phyloP scores from a whole-genome alignment of 2,113 vertebrate genomes.

The Cyprinodon tularosa region DNA sequence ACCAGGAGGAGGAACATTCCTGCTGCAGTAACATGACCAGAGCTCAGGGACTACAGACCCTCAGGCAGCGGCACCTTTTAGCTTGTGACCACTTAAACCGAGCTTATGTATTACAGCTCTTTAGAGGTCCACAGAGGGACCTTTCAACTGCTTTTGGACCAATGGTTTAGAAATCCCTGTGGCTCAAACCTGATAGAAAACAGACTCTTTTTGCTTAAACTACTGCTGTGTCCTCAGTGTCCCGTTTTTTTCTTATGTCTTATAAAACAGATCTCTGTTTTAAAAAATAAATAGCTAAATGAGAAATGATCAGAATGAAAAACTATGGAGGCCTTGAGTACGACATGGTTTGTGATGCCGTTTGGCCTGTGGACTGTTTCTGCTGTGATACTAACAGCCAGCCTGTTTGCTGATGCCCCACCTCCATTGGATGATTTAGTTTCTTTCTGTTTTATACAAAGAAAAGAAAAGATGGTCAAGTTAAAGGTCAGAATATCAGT shows the following conservation, averaged over 20 bases:
- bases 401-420: no score
- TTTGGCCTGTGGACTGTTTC: background rate
- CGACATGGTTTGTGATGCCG: background rate
- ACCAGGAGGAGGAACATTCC: conserved; percentile 45
- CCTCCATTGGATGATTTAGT: no score
- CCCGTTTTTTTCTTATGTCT: background rate
- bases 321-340: background rate
- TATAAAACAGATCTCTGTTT: background rate
- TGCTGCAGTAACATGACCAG: conserved; percentile 30
- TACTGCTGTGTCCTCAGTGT: background rate
- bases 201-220: background rate
- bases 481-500: background rate
- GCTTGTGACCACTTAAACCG: conserved; percentile 3
- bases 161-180: background rate
- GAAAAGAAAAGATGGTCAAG: background rate
- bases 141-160: background rate
- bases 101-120: background rate
- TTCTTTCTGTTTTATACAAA: no score
- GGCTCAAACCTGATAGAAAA: background rate
- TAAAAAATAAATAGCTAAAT: background rate
- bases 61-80: background rate
- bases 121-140: background rate
- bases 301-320: background rate
- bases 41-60: background rate
- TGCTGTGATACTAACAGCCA: no score